Evolutionary conservation across 2,797 vertebrate genomes (phyloP).

Genomic region (Vireo griseus): DNA sequence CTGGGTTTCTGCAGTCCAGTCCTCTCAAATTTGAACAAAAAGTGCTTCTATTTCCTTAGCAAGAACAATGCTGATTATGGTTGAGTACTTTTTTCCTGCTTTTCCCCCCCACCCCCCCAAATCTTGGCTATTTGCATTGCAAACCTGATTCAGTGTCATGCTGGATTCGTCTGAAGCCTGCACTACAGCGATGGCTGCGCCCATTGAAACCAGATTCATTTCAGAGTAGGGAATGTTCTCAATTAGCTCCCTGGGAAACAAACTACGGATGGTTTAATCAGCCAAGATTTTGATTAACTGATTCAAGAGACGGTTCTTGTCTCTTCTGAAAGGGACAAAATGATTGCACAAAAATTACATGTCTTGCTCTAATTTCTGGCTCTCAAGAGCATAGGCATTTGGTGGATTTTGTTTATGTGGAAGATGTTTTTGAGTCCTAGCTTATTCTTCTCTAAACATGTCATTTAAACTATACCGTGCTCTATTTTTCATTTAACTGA

Average conservation of each 20-base stretch:
- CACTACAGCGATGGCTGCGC: neutral
- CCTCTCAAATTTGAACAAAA: neutral
- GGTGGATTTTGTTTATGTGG: neutral
- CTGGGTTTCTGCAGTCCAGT: neutral
- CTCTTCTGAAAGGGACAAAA: slow-evolving; percentile 45
- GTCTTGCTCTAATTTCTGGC: slow-evolving; percentile 39
- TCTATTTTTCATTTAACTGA: neutral
- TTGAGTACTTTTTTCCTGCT: neutral
- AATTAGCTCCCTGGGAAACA: slow-evolving; percentile 45
- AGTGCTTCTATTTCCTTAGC: neutral
- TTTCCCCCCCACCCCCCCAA: neutral
- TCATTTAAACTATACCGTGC: neutral
- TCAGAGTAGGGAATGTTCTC: slow-evolving; percentile 21
- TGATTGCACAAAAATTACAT: slow-evolving; percentile 45
- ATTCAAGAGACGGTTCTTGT: slow-evolving; percentile 48
- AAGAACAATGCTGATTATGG: neutral
- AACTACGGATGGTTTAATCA: slow-evolving; percentile 22
- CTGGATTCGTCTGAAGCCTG: neutral
- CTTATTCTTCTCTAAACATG: neutral
- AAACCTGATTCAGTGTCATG: neutral
- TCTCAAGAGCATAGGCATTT: neutral
- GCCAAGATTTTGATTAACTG: slow-evolving; percentile 39
- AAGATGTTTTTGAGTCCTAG: neutral
- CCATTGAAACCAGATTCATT: neutral
- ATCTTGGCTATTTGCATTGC: neutral